Evolutionary conservation across 2,888 invertebrate species (phyloP).

Genomic region (Amiota communis): DNA sequence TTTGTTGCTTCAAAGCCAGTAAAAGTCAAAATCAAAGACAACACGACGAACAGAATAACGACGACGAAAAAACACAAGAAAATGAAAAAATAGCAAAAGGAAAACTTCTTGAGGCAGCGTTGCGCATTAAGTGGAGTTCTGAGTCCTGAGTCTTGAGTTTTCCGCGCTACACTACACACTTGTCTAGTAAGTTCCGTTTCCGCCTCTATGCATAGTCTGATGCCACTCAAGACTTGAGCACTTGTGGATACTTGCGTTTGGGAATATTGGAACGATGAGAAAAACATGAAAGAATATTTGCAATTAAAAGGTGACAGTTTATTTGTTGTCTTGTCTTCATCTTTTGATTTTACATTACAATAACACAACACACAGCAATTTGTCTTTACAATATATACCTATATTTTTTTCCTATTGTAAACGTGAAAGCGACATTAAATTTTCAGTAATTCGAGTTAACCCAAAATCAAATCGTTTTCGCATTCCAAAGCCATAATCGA

Average conservation of each 20-base stretch:
- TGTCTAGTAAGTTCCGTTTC: background rate
- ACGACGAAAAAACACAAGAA: conserved; percentile 30
- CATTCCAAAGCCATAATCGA: background rate
- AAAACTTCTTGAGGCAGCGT: conserved; percentile 4
- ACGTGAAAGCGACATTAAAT: background rate
- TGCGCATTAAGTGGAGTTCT: conserved; percentile 16
- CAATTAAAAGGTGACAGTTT: background rate
- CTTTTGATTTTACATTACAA: too few relatives aligned
- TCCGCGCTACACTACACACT: background rate
- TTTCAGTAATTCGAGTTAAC: too few relatives aligned
- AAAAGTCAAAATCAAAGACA: conserved; percentile 30
- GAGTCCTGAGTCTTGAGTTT: background rate
- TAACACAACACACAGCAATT: background rate
- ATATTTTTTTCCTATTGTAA: background rate
- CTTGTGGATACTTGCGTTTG: conserved; percentile 11
- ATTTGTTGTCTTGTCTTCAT: background rate
- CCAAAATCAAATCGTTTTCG: too few relatives aligned
- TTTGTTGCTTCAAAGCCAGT: background rate
- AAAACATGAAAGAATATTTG: conserved; percentile 15
- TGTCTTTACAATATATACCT: background rate
- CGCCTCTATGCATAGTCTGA: background rate
- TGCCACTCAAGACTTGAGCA: background rate
- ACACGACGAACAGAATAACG: conserved; percentile 39
- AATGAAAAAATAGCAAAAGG: conserved; percentile 3
- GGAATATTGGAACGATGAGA: background rate